Evolutionary conservation across 2,888 invertebrate species (phyloP).

Genomic region (Acleris laterana): DNA sequence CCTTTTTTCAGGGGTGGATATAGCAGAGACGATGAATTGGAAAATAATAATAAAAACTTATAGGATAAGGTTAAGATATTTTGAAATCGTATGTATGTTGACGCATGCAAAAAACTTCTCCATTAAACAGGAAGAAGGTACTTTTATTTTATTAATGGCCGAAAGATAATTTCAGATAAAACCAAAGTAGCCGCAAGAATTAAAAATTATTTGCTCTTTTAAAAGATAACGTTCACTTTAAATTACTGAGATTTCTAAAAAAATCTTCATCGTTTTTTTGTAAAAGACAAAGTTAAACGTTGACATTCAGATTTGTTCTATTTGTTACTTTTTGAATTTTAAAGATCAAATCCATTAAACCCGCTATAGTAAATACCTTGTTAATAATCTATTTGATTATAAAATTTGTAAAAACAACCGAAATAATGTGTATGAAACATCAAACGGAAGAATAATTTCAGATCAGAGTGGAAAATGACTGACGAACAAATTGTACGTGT

Average conservation of each 20-base stretch:
- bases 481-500: not conserved
- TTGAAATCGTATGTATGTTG: not conserved
- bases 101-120: not conserved
- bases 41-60: no score
- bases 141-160: not conserved
- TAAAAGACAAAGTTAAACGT: no score
- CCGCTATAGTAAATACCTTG: no score
- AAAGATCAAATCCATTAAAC: no score
- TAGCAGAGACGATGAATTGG: no score
- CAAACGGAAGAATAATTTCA: conserved; percentile 3
- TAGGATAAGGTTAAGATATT: no score
- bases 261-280: not conserved
- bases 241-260: not conserved
- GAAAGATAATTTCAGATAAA: conserved; percentile 4
- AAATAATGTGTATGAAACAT: not conserved
- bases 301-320: no score
- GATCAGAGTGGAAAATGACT: conserved; percentile 1
- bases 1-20: no score
- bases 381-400: no score
- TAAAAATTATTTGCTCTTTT: not conserved
- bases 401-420: not conserved
- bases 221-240: conserved; percentile 5
- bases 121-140: conserved; percentile 3
- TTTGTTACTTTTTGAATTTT: no score
- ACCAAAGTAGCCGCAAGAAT: conserved; percentile 1